Base-by-base conservation (phyloP, 2,113 vertebrate genomes). In the Dasyurus viverrinus region DNA sequence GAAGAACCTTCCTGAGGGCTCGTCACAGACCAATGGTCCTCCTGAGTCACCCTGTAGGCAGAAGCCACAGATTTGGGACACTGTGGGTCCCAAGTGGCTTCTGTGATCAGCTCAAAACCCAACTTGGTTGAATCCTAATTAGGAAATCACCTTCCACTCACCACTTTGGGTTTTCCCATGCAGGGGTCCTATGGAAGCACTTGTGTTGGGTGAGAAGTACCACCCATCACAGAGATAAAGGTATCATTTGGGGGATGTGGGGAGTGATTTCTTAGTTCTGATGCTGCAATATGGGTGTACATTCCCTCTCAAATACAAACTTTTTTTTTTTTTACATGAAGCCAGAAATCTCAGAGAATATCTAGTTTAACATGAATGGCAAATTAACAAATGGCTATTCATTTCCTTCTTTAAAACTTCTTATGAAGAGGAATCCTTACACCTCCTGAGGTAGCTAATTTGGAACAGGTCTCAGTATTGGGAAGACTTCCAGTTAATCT, bases 21-120 rank as follows among this genome's bases (percentile, higher is more conserved):
- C 99, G 93, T 99, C 98, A 10, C 99, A 99, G 95, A 99, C 99
- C 96, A 99, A 96, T 23, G 99, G 99, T 1, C 99, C 99, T 14
- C 99, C 99, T 0, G 99, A 99, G 97, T 99, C 99, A 0, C 99
- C 99, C 99, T 99, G 98, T 55, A 96, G 96, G 89, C 95, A 93
- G 95, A 54, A 94, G 27, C 0, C 5, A 57, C 27, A 2, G 9
- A 8, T 48, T 93, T 22, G 42, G 57, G 10, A 10, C 8, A 8
- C 1, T 0, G 2, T 52, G 60, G 19, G 24, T 89, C 57, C 92
- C 12, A 0, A 2, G 50, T 10, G 0, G 30, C 46, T 84, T 42
- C n/a, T 84, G 68, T 22, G 22, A 54, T 52, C 57, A 46, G 16
- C 16, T 50, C 53, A n/a, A 42, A 47, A 4, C 68, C 54, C 93